Percentiles rank a stretch among this genome's conserved stretches.
phyloP scores from a whole-genome alignment of 1,140 invertebrate species.

The Drosophila bocqueti region DNA sequence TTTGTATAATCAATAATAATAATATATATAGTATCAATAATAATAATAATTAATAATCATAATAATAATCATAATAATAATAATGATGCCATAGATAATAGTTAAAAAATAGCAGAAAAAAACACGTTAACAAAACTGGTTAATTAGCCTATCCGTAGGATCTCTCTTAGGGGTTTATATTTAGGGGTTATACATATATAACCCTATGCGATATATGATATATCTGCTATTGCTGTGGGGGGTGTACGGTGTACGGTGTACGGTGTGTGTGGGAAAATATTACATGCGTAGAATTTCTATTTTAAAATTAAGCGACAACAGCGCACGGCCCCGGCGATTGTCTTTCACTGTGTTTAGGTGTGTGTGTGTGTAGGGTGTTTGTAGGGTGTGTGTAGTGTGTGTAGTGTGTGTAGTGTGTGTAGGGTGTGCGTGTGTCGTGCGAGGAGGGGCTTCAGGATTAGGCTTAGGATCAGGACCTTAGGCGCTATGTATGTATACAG shows the following conservation, averaged over 20 bases:
- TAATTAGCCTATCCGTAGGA: constrained; percentile 31
- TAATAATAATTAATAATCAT: constrained; percentile 21
- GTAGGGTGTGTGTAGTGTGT: background rate
- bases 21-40: constrained; percentile 25
- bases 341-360: constrained; percentile 25
- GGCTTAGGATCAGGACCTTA: constrained; percentile 8
- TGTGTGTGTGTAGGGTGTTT: background rate
- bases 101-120: constrained; percentile 62
- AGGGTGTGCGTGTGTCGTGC: constrained; percentile 22
- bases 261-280: constrained; percentile 12
- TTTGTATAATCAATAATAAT: constrained; percentile 57
- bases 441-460: constrained; percentile 2
- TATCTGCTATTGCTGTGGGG: constrained; percentile 42
- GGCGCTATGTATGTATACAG: constrained; percentile 33
- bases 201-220: background rate
- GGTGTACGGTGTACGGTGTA: constrained; percentile 25
- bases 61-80: constrained; percentile 60
- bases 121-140: constrained; percentile 75
- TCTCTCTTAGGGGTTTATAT: background rate
- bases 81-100: constrained; percentile 52
- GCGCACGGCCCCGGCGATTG: constrained; percentile 48
- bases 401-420: background rate
- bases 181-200: background rate
- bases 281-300: constrained; percentile 29
- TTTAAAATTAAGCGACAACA: constrained; percentile 50